Conservation (phyloP, 2,888 invertebrate species). For the Tridacna crocea region DNA sequence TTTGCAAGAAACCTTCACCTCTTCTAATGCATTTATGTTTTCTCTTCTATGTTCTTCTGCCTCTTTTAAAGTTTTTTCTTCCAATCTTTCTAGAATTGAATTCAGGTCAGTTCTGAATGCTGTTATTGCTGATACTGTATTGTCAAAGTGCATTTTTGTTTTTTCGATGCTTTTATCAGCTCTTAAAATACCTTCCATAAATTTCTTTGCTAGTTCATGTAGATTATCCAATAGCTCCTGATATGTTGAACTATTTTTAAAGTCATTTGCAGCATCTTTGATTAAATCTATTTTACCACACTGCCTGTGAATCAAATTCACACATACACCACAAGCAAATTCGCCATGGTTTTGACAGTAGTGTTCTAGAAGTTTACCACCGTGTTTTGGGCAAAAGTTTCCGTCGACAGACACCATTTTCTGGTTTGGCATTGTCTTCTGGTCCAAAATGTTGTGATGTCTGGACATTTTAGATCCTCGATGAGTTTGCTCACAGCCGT, state of each 20-base stretch:
- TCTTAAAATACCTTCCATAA: background rate
- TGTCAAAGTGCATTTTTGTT: background rate
- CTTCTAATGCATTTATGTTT: background rate
- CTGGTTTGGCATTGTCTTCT: conserved; percentile 4
- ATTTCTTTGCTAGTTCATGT: background rate
- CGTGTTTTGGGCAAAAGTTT: conserved; percentile 17
- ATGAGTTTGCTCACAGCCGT: conserved; percentile 2
- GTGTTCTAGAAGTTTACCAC: conserved; percentile 6
- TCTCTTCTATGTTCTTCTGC: background rate
- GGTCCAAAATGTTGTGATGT: conserved; percentile 10
- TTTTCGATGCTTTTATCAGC: background rate
- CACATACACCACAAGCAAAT: conserved; percentile 15
- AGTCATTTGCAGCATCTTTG: conserved; percentile 12
- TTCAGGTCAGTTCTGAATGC: conserved; percentile 2
- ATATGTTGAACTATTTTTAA: background rate
- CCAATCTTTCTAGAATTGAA: background rate
- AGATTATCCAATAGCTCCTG: background rate
- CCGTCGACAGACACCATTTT: conserved; percentile 13
- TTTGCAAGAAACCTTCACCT: background rate
- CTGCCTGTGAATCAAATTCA: conserved; percentile 7
- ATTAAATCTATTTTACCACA: conserved; percentile 5
- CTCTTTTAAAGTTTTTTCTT: background rate
- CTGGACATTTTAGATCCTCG: conserved; percentile 10
- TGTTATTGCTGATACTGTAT: background rate
- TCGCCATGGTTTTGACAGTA: conserved; percentile 5